Evolutionary conservation across 2,797 vertebrate genomes (phyloP).

Genomic region (Scarus forsteni): DNA sequence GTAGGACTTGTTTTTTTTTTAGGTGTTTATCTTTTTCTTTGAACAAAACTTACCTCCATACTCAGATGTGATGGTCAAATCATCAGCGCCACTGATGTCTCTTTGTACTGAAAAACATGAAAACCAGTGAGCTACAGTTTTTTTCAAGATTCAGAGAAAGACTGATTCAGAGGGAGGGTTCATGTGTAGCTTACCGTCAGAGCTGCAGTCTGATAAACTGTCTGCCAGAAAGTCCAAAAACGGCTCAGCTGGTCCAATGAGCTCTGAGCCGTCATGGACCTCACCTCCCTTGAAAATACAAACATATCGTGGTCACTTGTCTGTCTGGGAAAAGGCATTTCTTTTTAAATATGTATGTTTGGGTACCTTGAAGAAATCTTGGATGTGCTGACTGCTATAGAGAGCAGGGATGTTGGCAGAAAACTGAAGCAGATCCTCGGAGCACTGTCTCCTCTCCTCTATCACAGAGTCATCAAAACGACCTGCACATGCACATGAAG

Average conservation of each 20-base stretch:
- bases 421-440: conserved; percentile 97
- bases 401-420: conserved; percentile 96
- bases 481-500: conserved; percentile 78
- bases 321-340: background rate
- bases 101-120: conserved; percentile 83
- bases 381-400: conserved; percentile 92
- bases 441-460: conserved; percentile 96
- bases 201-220: conserved; percentile 92
- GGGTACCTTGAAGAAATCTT: conserved; percentile 96
- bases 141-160: background rate
- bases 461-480: conserved; percentile 96
- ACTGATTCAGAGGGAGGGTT: background rate
- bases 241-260: conserved; percentile 94
- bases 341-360: background rate
- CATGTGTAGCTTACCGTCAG: conserved; percentile 86
- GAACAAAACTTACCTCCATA: conserved; percentile 86
- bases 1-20: too few species aligned
- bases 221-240: conserved; percentile 88
- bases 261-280: conserved; percentile 94
- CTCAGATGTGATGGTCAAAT: conserved; percentile 89
- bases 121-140: conserved; percentile 13
- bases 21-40: too few species aligned
- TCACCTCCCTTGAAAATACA: conserved; percentile 89
- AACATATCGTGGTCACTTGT: background rate
- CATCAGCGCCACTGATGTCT: conserved; percentile 88